phyloP scores from a whole-genome alignment of 2,797 vertebrate genomes.

The Sciurus vulgaris region DNA sequence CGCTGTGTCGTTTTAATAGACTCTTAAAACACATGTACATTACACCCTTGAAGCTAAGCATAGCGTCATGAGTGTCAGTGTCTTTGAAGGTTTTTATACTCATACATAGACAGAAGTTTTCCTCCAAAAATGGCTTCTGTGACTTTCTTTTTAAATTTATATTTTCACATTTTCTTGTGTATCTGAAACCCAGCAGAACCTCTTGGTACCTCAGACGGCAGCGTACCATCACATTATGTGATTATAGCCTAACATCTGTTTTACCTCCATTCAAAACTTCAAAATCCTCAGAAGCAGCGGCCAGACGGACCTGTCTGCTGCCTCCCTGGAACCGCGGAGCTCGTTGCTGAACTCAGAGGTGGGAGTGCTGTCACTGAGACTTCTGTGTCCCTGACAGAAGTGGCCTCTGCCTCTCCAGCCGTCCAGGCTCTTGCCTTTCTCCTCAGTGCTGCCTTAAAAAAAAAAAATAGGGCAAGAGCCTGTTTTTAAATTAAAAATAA shows the following conservation, averaged over 20 bases:
- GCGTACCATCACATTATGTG: not conserved
- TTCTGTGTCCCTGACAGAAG: not conserved
- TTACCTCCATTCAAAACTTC: not conserved
- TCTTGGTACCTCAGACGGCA: not conserved
- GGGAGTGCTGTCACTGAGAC: slow-evolving; percentile 31
- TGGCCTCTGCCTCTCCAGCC: not conserved
- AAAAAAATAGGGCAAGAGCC: slow-evolving; percentile 65
- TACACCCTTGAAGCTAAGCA: not conserved
- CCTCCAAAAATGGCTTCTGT: slow-evolving; percentile 18
- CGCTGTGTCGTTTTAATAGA: not conserved
- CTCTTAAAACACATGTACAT: not conserved
- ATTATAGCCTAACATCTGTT: not conserved
- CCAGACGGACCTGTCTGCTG: not conserved
- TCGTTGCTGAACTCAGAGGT: slow-evolving; percentile 52
- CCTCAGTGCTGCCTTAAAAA: not conserved
- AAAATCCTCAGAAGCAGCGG: not conserved
- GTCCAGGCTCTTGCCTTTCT: slow-evolving; percentile 45
- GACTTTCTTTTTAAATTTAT: slow-evolving; percentile 33
- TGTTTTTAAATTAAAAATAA: slow-evolving; percentile 80
- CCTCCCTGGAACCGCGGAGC: not conserved
- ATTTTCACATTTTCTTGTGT: not conserved
- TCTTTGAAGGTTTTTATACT: not conserved
- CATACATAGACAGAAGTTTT: not conserved
- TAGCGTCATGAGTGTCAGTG: slow-evolving; percentile 7
- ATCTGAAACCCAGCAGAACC: not conserved